These are phyloP conservation scores for Gallinago stenura DNA, from an alignment of 2,797 vertebrate genomes.

Conservation along the genomic window DNA sequence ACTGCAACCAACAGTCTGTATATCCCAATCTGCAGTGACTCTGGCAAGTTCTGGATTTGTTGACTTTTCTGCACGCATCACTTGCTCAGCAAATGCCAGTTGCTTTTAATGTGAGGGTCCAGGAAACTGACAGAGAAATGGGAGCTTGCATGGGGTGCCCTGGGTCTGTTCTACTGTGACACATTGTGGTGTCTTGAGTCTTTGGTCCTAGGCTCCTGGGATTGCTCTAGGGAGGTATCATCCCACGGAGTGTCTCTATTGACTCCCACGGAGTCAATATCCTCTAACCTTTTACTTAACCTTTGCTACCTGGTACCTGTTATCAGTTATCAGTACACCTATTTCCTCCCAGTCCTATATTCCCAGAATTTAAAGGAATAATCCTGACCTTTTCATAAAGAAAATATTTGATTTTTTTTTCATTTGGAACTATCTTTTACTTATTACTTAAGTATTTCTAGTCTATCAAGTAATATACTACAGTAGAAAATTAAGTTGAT, in stretches of 20 bases:
- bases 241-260: neutral
- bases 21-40: neutral
- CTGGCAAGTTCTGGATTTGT: neutral
- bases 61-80: neutral
- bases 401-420: neutral
- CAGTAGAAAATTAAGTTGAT: neutral
- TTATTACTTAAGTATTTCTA: neutral
- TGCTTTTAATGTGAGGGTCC: neutral
- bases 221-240: neutral
- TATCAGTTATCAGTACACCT: neutral
- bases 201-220: neutral
- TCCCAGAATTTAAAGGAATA: neutral
- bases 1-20: no score
- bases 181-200: neutral
- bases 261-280: neutral
- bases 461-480: neutral
- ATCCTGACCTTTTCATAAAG: neutral
- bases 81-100: rapidly evolving
- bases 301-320: neutral
- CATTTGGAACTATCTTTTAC: neutral
- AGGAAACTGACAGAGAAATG: neutral
- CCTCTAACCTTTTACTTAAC: neutral
- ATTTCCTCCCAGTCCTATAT: neutral
- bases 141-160: neutral
- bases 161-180: neutral